These are phyloP conservation scores for Apodemus agrarius DNA, from an alignment of 2,797 vertebrate genomes.

Conservation along the genomic window DNA sequence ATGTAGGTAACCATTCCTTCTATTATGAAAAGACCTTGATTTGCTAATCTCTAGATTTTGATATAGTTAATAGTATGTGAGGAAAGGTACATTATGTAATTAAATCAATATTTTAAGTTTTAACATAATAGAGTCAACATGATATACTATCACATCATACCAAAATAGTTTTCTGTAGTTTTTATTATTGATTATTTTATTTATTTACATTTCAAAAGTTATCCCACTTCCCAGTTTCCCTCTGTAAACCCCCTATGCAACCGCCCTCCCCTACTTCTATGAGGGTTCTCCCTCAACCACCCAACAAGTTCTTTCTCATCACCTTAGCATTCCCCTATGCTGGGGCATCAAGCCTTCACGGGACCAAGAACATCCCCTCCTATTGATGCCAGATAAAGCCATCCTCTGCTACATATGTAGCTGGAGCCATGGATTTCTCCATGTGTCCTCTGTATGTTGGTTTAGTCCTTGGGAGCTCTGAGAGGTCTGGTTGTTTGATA, in stretches of 20 bases:
- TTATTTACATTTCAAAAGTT: too few relatives aligned
- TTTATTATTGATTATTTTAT: too few relatives aligned
- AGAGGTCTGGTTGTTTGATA: background rate
- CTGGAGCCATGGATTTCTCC: background rate
- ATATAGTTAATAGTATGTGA: background rate
- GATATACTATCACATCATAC: background rate
- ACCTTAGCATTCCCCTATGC: background rate
- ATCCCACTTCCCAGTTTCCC: too few relatives aligned
- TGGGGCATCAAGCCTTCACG: background rate
- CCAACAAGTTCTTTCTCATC: too few relatives aligned
- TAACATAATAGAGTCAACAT: background rate
- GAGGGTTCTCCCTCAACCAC: too few relatives aligned
- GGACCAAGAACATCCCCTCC: background rate
- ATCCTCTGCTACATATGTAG: background rate
- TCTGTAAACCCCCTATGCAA: too few relatives aligned
- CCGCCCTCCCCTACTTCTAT: too few relatives aligned
- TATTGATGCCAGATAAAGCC: background rate
- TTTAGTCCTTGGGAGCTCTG: background rate
- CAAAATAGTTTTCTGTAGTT: background rate
- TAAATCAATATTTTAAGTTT: background rate
- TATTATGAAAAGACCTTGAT: background rate
- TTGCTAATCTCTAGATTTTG: background rate
- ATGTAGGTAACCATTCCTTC: background rate
- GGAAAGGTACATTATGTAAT: background rate
- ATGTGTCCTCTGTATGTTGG: background rate